phyloP scores from a whole-genome alignment of 2,113 vertebrate genomes.

The Candoia aspera region DNA sequence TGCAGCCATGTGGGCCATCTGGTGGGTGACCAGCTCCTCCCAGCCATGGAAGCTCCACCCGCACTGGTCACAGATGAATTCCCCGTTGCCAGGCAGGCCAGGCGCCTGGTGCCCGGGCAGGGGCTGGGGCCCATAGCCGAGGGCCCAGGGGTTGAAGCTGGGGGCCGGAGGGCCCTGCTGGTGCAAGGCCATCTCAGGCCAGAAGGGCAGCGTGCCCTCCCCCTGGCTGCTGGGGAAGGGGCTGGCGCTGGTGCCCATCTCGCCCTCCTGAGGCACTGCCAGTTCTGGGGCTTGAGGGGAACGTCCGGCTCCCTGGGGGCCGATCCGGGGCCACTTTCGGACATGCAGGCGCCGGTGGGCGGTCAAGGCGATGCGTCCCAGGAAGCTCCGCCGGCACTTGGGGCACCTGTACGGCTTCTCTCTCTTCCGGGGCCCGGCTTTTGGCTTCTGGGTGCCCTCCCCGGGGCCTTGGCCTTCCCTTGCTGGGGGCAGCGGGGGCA shows the following conservation, averaged over 20 bases:
- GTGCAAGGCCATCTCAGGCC: constrained; percentile 16
- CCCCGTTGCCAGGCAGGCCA: constrained; percentile 47
- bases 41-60: constrained; percentile 67
- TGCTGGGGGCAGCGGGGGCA: too few species aligned
- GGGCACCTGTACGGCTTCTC: constrained; percentile 27
- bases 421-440: not conserved
- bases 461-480: not conserved
- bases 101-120: not conserved
- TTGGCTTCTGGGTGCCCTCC: accelerated
- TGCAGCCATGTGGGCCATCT: constrained; percentile 62
- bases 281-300: constrained; percentile 31
- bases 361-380: not conserved
- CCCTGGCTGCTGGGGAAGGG: constrained; percentile 23
- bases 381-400: constrained; percentile 19
- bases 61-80: constrained; percentile 67
- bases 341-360: constrained; percentile 25
- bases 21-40: constrained; percentile 68
- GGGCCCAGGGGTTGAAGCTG: constrained; percentile 24
- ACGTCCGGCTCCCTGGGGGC: not conserved
- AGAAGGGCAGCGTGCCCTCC: constrained; percentile 30
- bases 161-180: not conserved
- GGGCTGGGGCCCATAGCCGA: not conserved
- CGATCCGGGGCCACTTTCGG: not conserved
- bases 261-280: constrained; percentile 27
- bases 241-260: constrained; percentile 3